Percentiles rank a stretch among this genome's conserved stretches.
Evolutionary conservation across 2,113 vertebrate genomes (phyloP).

Genomic region (Entomyzon cyanotis): DNA sequence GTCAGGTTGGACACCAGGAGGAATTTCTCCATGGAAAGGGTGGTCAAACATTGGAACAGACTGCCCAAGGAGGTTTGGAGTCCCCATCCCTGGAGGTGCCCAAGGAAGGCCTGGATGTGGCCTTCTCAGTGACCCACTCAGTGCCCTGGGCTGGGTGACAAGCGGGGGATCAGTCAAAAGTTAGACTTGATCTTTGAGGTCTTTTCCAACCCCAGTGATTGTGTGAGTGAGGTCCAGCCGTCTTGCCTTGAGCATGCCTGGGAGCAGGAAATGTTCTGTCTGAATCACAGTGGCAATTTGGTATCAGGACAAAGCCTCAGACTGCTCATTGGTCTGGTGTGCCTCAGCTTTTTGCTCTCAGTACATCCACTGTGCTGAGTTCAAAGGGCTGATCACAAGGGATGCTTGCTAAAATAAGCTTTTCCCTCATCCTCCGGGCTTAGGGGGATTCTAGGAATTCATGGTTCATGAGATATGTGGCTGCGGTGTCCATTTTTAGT

Average conservation of each 20-base stretch:
- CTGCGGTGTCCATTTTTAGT: conserved; percentile 31
- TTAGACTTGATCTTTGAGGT: not conserved
- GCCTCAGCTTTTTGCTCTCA: not conserved
- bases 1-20: fast-evolving
- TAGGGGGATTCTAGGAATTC: conserved; percentile 42
- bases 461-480: not conserved
- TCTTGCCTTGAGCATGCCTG: not conserved
- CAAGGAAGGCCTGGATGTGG: not conserved
- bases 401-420: conserved; percentile 7
- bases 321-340: not conserved
- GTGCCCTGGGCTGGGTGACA: not conserved
- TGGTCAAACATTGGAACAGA: not conserved
- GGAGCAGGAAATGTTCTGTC: not conserved
- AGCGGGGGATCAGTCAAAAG: not conserved
- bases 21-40: not conserved
- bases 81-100: not conserved
- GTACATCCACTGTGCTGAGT: not conserved
- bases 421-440: conserved; percentile 51
- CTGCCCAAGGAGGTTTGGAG: not conserved
- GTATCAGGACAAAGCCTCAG: not conserved
- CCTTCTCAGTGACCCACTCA: no score
- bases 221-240: not conserved
- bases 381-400: conserved; percentile 36
- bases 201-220: not conserved
- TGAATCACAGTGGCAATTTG: not conserved